Evolutionary conservation across 2,797 vertebrate genomes (phyloP), one percentile per base, ranked within the genome.

Genomic region (Bucorvus abyssinicus): DNA sequence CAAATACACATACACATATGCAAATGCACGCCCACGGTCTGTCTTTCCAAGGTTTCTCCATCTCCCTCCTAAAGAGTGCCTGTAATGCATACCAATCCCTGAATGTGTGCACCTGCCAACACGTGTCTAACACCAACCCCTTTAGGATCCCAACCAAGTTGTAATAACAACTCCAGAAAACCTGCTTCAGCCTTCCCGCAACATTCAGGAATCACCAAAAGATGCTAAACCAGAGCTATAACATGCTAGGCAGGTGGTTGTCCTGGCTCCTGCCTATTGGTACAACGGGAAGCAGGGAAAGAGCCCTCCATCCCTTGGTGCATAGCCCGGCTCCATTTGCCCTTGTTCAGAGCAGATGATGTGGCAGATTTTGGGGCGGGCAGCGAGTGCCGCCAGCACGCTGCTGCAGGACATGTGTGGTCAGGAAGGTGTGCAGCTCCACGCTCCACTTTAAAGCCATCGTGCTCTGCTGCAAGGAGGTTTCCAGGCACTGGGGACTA

Each of bases 1-100:
- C 36, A 69, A 63, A 70, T 61, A 67, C 18, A 11, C 14, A 18
- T 6, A 7, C 63, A 61, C 20, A 22, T 53, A 88, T 15, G 47
- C 55, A 93, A 74, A 44, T 53, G 23, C 53, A 56, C 8, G 0
- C 50, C 71, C 68, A 74, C 38, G 2, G 26, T 47, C 34, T 70
- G 52, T 61, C 83, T 91, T 91, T 78, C 75, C 76, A 90, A 94
- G 56, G 40, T 64, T 90, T 71, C 85, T 79, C 30, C 34, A 27
- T 75, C 59, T 84, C 34, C 32, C 13, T 89, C 49, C 29, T 82
- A 49, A 60, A 49, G 16, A 52, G 40, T 82, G 44, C 17, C 69
- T 61, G 69, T 67, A 81, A 69, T 1, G 1, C 24, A 30, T 13
- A 82, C 40, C 36, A 32, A 89, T 14, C 27, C 45, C 67, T 73